Evolutionary conservation across 2,113 vertebrate genomes (phyloP).

Genomic region (human (Homo sapiens)): DNA sequence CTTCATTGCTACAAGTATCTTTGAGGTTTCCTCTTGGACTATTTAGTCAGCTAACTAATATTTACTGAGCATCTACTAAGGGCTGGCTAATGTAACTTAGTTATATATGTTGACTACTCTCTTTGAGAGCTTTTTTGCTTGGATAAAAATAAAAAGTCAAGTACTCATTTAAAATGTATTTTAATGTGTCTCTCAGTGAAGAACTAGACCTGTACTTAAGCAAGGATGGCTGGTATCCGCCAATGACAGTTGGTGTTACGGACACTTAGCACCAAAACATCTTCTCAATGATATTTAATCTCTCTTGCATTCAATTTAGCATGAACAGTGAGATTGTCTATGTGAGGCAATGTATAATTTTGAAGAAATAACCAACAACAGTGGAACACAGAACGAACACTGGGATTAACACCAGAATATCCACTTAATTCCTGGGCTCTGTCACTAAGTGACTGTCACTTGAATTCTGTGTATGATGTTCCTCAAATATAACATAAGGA

Average conservation of each 20-base stretch:
- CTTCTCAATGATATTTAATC: background rate
- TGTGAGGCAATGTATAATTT: background rate
- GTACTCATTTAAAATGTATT: background rate
- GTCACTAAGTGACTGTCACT: background rate
- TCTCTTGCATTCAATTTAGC: background rate
- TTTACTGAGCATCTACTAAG: background rate
- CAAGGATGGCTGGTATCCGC: background rate
- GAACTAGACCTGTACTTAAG: background rate
- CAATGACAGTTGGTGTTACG: background rate
- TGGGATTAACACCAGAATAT: background rate
- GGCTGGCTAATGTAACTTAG: background rate
- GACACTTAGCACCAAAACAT: background rate
- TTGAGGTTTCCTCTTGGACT: background rate
- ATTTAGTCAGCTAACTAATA: background rate
- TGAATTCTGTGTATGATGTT: background rate
- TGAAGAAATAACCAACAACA: background rate
- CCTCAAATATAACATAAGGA: background rate
- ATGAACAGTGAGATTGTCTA: background rate
- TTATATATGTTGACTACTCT: background rate
- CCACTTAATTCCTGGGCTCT: background rate
- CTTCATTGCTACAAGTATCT: background rate
- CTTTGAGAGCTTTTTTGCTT: background rate
- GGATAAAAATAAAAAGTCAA: background rate
- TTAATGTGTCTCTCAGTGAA: background rate
- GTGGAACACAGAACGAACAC: background rate